Conservation (phyloP, 2,888 invertebrate genomes). For the Tetheella fluctuosa region DNA sequence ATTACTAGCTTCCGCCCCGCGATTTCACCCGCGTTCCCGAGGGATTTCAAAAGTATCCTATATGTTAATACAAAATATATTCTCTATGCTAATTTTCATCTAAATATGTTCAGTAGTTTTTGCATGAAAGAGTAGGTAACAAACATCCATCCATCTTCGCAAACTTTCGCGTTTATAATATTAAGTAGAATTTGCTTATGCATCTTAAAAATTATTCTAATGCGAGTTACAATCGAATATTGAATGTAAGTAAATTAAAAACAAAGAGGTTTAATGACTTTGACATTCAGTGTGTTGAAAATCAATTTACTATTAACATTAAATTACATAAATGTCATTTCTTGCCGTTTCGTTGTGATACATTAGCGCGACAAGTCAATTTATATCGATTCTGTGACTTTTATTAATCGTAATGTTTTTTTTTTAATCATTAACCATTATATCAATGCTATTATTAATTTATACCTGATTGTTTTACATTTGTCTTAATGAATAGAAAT, state of each 20-base stretch:
- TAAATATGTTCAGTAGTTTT: no score
- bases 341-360: background rate
- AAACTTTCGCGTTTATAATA: no score
- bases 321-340: conserved; percentile 3
- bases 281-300: conserved; percentile 3
- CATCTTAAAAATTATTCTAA: no score
- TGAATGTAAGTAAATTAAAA: background rate
- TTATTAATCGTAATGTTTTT: background rate
- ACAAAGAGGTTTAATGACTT: background rate
- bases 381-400: conserved; percentile 1
- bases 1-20: no score
- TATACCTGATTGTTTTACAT: background rate
- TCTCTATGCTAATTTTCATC: no score
- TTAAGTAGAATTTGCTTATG: no score
- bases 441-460: no score
- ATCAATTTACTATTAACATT: conserved; percentile 11
- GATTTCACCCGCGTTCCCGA: no score
- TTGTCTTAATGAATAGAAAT: background rate
- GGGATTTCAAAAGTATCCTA: no score
- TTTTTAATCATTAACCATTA: background rate
- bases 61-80: no score
- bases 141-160: no score
- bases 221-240: background rate
- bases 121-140: no score
- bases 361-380: conserved; percentile 8